Percentiles rank a stretch among this genome's conserved stretches.
Evolutionary conservation across 1,140 invertebrate species (phyloP).

Genomic region (Habropoda laboriosa): DNA sequence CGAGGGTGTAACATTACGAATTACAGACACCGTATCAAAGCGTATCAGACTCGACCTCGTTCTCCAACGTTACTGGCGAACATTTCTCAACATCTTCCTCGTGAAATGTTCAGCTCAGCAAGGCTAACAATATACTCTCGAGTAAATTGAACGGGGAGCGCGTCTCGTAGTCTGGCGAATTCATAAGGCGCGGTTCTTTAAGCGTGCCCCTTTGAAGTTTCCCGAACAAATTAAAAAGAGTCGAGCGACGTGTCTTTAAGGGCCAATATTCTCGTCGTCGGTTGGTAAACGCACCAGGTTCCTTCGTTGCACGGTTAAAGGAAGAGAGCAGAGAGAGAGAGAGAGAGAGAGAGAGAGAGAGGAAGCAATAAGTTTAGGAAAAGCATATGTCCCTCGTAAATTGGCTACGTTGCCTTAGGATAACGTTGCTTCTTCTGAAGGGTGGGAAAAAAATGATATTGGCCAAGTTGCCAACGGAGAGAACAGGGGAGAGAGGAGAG

Average conservation of each 20-base stretch:
- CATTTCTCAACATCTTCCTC: too few relatives aligned
- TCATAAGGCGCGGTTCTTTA: not conserved
- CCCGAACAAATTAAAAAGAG: slow-evolving; percentile 4
- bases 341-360: too few relatives aligned
- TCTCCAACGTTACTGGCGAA: too few relatives aligned
- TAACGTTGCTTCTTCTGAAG: not conserved
- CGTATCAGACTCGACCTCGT: too few relatives aligned
- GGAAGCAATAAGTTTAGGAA: slow-evolving; percentile 10
- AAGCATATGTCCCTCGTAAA: slow-evolving; percentile 17
- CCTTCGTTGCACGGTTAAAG: not conserved
- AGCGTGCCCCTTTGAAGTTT: slow-evolving; percentile 2
- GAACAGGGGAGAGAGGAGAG: not conserved
- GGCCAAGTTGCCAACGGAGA: not conserved
- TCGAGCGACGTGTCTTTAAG: slow-evolving; percentile 7
- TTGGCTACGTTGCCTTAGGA: not conserved
- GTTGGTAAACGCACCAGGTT: not conserved
- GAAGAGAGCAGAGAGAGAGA: too few relatives aligned
- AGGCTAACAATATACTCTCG: not conserved
- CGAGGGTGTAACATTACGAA: too few relatives aligned
- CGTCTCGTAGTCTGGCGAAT: not conserved
- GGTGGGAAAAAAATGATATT: not conserved
- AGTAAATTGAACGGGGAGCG: slow-evolving; percentile 2
- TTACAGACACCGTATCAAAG: too few relatives aligned
- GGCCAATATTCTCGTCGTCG: not conserved
- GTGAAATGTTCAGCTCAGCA: not conserved